Evolutionary conservation across 2,113 vertebrate species (phyloP).

Genomic region (Tragelaphus imberbis): DNA sequence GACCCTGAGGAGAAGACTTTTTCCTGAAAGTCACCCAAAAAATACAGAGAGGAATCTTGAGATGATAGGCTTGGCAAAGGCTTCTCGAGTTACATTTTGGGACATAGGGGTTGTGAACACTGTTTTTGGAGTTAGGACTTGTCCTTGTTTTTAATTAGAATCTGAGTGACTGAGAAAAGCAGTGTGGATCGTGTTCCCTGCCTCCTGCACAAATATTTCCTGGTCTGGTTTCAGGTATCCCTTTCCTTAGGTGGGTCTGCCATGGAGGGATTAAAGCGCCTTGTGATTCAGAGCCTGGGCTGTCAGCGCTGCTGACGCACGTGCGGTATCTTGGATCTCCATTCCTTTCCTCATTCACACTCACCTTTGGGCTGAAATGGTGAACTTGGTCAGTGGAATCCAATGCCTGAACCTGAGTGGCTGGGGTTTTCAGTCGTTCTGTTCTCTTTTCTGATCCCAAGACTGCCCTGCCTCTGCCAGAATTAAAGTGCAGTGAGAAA

Average conservation of each 20-base stretch:
- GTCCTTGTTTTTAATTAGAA: constrained; percentile 29
- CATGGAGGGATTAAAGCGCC: neutral
- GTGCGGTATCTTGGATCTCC: neutral
- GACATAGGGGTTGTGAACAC: neutral
- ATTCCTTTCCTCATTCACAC: neutral
- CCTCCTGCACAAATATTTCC: constrained; percentile 51
- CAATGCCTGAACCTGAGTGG: neutral
- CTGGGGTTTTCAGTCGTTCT: neutral
- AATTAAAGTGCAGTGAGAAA: neutral
- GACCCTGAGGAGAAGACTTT: neutral
- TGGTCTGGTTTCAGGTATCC: constrained; percentile 54
- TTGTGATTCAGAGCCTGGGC: neutral
- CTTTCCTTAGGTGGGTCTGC: constrained; percentile 33
- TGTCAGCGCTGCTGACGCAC: neutral
- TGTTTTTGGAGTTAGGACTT: constrained; percentile 41
- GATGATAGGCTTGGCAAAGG: neutral
- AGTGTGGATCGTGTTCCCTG: constrained; percentile 27
- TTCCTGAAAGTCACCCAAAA: neutral
- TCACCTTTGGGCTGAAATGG: neutral
- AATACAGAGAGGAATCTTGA: neutral
- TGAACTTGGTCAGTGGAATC: neutral
- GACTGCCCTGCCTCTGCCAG: neutral
- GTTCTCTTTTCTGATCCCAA: neutral
- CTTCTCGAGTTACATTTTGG: neutral
- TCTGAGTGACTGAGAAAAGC: neutral